phyloP scores from a whole-genome alignment of 2,888 invertebrate genomes.

The Gerosis bhagava region DNA sequence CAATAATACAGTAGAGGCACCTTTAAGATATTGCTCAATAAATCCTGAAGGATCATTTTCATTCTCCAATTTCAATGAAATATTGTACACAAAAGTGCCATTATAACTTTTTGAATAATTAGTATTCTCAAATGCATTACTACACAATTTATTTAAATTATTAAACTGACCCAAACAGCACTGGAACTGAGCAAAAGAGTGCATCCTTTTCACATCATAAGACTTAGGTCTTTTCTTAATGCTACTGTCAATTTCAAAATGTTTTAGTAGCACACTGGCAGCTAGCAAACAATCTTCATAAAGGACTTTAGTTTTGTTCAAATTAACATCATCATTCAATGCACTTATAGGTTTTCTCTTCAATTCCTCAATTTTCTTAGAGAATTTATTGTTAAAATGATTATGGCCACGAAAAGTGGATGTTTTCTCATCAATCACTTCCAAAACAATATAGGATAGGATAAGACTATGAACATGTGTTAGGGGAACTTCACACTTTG shows the following conservation, averaged over 20 bases:
- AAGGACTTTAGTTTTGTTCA: conserved; percentile 76
- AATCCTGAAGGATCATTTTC: conserved; percentile 79
- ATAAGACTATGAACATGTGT: conserved; percentile 82
- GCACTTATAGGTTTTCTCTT: conserved; percentile 38
- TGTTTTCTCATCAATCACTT: conserved; percentile 80
- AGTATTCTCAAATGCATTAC: conserved; percentile 79
- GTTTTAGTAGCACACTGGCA: conserved; percentile 80
- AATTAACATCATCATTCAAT: conserved; percentile 45
- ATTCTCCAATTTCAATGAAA: conserved; percentile 83
- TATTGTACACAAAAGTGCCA: conserved; percentile 90
- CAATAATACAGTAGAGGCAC: conserved; percentile 54
- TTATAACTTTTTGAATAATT: conserved; percentile 85
- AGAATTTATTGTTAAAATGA: conserved; percentile 71
- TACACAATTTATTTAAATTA: conserved; percentile 85
- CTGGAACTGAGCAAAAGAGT: conserved; percentile 86
- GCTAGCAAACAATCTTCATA: conserved; percentile 82
- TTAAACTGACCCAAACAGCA: conserved; percentile 82
- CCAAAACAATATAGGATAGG: conserved; percentile 80
- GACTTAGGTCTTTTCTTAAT: conserved; percentile 76
- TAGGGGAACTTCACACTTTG: conserved; percentile 58
- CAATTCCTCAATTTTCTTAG: conserved; percentile 56
- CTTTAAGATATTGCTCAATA: conserved; percentile 73
- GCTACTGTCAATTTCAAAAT: conserved; percentile 82
- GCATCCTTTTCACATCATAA: conserved; percentile 81
- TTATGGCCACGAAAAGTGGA: conserved; percentile 76